Evolutionary conservation across 2,888 invertebrate genomes (phyloP).

Genomic region (Synanthedon formicaeformis): DNA sequence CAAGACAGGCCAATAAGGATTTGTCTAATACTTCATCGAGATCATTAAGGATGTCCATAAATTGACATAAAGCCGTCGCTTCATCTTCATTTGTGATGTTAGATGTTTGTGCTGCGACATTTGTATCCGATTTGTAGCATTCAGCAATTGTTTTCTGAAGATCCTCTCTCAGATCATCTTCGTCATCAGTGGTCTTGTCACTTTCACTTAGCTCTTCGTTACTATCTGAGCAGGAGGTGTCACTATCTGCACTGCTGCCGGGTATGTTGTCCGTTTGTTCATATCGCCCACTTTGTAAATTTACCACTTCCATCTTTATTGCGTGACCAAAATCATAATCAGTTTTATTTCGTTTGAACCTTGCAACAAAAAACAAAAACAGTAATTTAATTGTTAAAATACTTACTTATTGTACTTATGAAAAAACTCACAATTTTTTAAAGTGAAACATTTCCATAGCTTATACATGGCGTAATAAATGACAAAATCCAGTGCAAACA

Average conservation of each 20-base stretch:
- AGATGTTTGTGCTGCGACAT: conserved; percentile 50
- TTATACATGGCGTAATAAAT: conserved; percentile 31
- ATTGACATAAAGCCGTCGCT: conserved; percentile 58
- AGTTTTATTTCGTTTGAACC: conserved; percentile 41
- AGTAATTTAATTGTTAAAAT: conserved; percentile 1
- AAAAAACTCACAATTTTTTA: conserved; percentile 38
- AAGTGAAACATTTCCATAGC: conserved; percentile 46
- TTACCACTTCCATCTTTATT: conserved; percentile 61
- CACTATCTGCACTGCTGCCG: conserved; percentile 46
- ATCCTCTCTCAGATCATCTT: conserved; percentile 54
- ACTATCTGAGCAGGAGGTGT: conserved; percentile 38
- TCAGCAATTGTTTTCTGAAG: conserved; percentile 57
- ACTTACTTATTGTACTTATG: not conserved
- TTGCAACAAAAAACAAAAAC: conserved; percentile 35
- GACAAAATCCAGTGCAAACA: conserved; percentile 1
- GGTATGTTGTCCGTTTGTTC: conserved; percentile 46
- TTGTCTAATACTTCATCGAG: conserved; percentile 72
- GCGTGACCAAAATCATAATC: conserved; percentile 61
- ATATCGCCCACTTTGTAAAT: conserved; percentile 49
- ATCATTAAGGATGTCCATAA: conserved; percentile 69
- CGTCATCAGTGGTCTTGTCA: conserved; percentile 42
- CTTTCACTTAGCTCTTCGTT: conserved; percentile 34
- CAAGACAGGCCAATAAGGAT: conserved; percentile 56
- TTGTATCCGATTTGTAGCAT: conserved; percentile 60
- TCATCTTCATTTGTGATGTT: conserved; percentile 59